These are phyloP conservation scores for Cheilosia grossa DNA, from an alignment of 2,888 invertebrate genomes.

Conservation along the genomic window DNA sequence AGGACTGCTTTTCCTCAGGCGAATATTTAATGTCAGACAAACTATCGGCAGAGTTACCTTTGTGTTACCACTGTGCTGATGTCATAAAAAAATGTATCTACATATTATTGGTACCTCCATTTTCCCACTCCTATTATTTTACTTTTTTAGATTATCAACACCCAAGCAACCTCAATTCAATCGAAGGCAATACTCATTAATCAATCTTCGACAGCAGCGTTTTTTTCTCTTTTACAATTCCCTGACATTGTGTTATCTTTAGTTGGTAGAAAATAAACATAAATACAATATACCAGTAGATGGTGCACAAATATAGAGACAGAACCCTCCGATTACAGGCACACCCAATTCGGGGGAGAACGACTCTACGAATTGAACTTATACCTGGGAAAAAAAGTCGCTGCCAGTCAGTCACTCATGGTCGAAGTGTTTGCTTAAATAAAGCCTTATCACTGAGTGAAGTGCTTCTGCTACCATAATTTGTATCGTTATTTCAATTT, in stretches of 20 bases:
- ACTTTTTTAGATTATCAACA: constrained; percentile 21
- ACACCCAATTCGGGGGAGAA: constrained; percentile 17
- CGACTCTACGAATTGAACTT: constrained; percentile 15
- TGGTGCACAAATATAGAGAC: constrained; percentile 42
- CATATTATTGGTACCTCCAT: background rate
- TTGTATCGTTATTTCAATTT: constrained; percentile 21
- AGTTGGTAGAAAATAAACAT: constrained; percentile 58
- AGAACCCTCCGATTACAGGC: constrained; percentile 20
- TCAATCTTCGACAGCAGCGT: constrained; percentile 50
- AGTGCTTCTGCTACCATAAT: constrained; percentile 47
- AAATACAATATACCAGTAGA: constrained; percentile 48
- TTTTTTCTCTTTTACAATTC: constrained; percentile 30
- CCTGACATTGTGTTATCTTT: constrained; percentile 55
- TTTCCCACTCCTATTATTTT: constrained; percentile 18
- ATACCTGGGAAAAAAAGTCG: constrained; percentile 38
- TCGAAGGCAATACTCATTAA: constrained; percentile 60
- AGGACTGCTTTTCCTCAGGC: constrained; percentile 10
- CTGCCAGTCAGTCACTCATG: constrained; percentile 39
- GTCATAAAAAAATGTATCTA: background rate
- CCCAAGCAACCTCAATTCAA: constrained; percentile 50
- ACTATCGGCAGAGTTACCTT: background rate
- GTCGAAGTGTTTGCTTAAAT: constrained; percentile 48
- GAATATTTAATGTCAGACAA: constrained; percentile 9
- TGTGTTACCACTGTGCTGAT: background rate
- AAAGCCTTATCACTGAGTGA: constrained; percentile 44